phyloP scores from a whole-genome alignment of 1,140 invertebrate species.

The Halesus radiatus region DNA sequence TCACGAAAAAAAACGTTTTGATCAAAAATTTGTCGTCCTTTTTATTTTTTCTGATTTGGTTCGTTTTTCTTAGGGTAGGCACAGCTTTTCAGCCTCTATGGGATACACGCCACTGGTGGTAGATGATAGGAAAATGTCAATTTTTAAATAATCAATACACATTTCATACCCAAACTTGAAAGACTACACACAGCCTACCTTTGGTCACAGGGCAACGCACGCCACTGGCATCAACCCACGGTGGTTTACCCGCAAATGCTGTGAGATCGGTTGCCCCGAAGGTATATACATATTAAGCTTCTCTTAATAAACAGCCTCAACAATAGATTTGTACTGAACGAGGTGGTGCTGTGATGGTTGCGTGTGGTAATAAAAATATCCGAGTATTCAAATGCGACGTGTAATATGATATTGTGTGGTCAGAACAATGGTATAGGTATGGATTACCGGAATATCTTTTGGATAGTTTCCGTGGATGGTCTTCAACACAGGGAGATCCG shows the following conservation, averaged over 20 bases:
- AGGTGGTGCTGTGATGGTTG: background rate
- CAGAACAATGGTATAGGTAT: slow-evolving; percentile 18
- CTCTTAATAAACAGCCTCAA: slow-evolving; percentile 4
- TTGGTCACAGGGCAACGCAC: too few relatives aligned
- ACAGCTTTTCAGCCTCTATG: too few relatives aligned
- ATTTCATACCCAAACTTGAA: too few relatives aligned
- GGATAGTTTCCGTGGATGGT: background rate
- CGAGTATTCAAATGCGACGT: slow-evolving; percentile 12
- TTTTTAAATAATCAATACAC: too few relatives aligned
- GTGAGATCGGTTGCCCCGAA: background rate
- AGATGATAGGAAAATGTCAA: too few relatives aligned
- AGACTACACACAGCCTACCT: too few relatives aligned
- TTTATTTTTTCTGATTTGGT: too few relatives aligned
- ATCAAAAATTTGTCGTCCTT: too few relatives aligned
- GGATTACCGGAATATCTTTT: slow-evolving; percentile 1
- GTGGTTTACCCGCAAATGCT: background rate
- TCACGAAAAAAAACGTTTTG: too few relatives aligned
- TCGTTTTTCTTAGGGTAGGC: too few relatives aligned
- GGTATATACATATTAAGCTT: background rate
- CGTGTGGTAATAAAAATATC: slow-evolving; percentile 14
- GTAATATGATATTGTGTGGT: slow-evolving; percentile 19
- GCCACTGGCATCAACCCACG: too few relatives aligned
- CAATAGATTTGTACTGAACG: background rate
- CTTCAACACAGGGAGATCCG: background rate
- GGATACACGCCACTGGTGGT: too few relatives aligned